These are phyloP conservation scores for Cyrtodaria siliqua DNA, from an alignment of 2,888 invertebrate genomes.

Conservation along the genomic window DNA sequence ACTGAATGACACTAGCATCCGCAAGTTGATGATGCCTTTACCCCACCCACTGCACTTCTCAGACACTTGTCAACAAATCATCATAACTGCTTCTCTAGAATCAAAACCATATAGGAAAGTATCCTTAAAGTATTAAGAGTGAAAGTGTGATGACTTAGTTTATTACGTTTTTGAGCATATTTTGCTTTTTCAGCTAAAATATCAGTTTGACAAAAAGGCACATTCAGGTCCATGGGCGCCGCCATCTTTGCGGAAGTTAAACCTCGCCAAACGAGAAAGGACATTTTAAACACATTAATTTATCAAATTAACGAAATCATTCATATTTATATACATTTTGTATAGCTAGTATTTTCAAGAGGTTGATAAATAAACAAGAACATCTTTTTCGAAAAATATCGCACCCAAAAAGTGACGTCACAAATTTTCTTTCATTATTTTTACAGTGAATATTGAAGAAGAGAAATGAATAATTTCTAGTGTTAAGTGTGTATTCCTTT, in stretches of 20 bases:
- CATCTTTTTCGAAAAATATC: not conserved
- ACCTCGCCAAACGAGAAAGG: conserved; percentile 7
- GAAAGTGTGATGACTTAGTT: not conserved
- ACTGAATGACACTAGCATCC: too few relatives aligned
- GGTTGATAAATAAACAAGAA: too few relatives aligned
- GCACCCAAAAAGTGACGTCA: conserved; percentile 58
- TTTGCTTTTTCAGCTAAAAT: conserved; percentile 53
- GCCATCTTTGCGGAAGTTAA: conserved; percentile 51
- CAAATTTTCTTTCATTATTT: conserved; percentile 58
- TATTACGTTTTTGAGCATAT: conserved; percentile 61
- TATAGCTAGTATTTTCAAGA: too few relatives aligned
- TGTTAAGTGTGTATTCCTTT: not conserved
- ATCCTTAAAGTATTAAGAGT: not conserved
- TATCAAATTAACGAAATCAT: not conserved
- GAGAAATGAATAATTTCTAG: conserved; percentile 29
- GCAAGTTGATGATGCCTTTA: too few relatives aligned
- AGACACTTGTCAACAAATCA: too few relatives aligned
- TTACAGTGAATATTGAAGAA: not conserved
- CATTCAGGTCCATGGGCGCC: conserved; percentile 70
- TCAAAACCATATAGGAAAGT: too few relatives aligned
- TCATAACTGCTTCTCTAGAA: too few relatives aligned
- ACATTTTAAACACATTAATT: not conserved
- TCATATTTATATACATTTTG: not conserved
- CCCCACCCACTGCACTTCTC: too few relatives aligned
- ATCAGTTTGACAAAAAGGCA: conserved; percentile 52